Evolutionary conservation across 1,140 invertebrate genomes (phyloP).

Genomic region (Micrasema minimum): DNA sequence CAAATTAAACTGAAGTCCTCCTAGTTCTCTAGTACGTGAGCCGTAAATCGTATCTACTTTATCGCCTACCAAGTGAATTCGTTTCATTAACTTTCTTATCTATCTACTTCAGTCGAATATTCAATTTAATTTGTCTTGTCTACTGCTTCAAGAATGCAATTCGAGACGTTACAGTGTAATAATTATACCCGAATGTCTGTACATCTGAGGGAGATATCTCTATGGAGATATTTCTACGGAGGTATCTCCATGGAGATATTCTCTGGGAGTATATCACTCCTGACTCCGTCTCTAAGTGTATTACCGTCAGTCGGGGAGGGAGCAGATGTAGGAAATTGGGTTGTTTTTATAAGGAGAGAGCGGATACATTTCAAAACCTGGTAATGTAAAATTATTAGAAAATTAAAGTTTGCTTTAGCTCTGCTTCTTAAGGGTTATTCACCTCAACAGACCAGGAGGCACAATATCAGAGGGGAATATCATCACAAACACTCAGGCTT

Average conservation of each 20-base stretch:
- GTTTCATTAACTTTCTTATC: slow-evolving; percentile 23
- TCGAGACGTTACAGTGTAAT: slow-evolving; percentile 22
- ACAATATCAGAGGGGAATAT: no score
- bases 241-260: no score
- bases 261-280: slow-evolving; percentile 23
- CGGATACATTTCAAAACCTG: no score
- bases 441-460: no score
- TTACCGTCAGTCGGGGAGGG: slow-evolving; percentile 16
- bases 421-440: no score
- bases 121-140: slow-evolving; percentile 30
- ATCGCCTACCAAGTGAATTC: neutral
- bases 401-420: no score
- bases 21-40: slow-evolving; percentile 1
- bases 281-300: slow-evolving; percentile 26
- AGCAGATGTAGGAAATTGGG: slow-evolving; percentile 28
- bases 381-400: no score
- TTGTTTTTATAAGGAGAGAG: slow-evolving; percentile 17
- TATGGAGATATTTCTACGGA: no score
- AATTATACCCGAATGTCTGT: slow-evolving; percentile 30
- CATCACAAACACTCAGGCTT: no score
- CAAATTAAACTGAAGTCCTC: neutral
- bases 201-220: slow-evolving; percentile 24
- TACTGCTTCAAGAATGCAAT: slow-evolving; percentile 19
- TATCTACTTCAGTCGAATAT: slow-evolving; percentile 22
- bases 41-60: neutral